Percentiles rank a stretch among this genome's conserved stretches.
These are phyloP conservation scores for Globicephala melas DNA, from an alignment of 2,113 vertebrate species.

Conservation along the genomic window DNA sequence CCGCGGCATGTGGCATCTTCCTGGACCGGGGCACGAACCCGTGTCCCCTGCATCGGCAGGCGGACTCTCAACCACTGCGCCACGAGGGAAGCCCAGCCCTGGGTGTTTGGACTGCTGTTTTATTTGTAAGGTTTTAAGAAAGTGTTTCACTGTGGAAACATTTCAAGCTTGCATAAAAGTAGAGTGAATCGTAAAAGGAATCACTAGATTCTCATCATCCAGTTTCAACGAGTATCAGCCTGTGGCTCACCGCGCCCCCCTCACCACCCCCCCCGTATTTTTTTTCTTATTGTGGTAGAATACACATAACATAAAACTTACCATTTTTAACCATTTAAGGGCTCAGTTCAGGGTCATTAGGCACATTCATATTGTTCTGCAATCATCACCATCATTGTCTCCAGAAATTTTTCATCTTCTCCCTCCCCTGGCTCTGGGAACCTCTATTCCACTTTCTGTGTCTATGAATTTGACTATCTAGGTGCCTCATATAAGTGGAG, in stretches of 20 bases:
- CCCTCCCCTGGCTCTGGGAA: not conserved
- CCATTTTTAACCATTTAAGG: not conserved
- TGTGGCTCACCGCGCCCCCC: not conserved
- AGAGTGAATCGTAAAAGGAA: too few species aligned
- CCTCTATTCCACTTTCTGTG: not conserved
- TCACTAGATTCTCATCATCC: not conserved
- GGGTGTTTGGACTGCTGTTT: not conserved
- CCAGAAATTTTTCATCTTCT: not conserved
- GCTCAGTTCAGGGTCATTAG: not conserved
- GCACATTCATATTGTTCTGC: fast-evolving
- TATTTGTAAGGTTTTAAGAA: not conserved
- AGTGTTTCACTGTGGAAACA: not conserved
- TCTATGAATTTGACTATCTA: not conserved
- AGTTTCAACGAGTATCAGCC: not conserved
- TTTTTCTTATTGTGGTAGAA: not conserved
- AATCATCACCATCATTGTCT: not conserved
- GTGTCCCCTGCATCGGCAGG: too few species aligned
- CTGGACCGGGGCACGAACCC: too few species aligned
- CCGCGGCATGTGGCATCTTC: fast-evolving
- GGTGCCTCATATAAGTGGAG: not conserved
- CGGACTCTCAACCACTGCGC: too few species aligned
- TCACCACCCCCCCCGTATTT: too few species aligned
- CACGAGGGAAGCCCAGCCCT: too few species aligned
- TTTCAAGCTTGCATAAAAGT: fast-evolving
- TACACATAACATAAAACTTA: not conserved